A percentile compares a stretch with the other conserved stretches of the same genome.
Evolutionary conservation across 2,113 vertebrate genomes (phyloP).

Genomic region (Eretmochelys imbricata): DNA sequence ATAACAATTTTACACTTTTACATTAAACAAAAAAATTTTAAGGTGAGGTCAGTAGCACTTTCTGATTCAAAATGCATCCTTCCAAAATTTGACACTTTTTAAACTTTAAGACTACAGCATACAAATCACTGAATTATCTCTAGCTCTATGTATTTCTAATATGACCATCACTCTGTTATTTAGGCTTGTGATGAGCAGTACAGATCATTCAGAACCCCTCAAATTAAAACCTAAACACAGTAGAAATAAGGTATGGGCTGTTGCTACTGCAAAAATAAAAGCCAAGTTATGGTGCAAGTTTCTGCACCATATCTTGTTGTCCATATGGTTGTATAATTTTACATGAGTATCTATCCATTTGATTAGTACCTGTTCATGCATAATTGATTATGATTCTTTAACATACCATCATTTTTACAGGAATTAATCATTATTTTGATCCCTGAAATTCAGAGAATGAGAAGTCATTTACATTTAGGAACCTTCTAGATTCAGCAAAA

Average conservation of each 20-base stretch:
- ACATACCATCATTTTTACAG: not conserved
- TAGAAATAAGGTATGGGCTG: not conserved
- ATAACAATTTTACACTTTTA: not conserved
- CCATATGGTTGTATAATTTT: not conserved
- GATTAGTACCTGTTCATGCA: not conserved
- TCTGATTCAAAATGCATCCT: not conserved
- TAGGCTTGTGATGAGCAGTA: not conserved
- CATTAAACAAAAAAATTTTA: not conserved
- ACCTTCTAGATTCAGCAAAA: not conserved
- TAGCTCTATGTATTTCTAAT: not conserved
- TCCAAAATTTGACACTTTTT: not conserved
- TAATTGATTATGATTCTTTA: fast-evolving
- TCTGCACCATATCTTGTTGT: not conserved
- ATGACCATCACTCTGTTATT: not conserved
- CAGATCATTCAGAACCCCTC: not conserved
- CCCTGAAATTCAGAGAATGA: not conserved
- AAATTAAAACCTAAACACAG: not conserved
- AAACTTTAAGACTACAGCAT: not conserved
- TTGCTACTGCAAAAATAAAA: not conserved
- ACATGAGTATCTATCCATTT: not conserved
- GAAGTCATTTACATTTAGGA: not conserved
- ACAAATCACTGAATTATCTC: not conserved
- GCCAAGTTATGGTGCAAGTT: not conserved
- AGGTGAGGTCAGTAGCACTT: not conserved
- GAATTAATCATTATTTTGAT: not conserved